Conservation (phyloP, 2,888 invertebrate genomes). For the Coenonympha arcania region DNA sequence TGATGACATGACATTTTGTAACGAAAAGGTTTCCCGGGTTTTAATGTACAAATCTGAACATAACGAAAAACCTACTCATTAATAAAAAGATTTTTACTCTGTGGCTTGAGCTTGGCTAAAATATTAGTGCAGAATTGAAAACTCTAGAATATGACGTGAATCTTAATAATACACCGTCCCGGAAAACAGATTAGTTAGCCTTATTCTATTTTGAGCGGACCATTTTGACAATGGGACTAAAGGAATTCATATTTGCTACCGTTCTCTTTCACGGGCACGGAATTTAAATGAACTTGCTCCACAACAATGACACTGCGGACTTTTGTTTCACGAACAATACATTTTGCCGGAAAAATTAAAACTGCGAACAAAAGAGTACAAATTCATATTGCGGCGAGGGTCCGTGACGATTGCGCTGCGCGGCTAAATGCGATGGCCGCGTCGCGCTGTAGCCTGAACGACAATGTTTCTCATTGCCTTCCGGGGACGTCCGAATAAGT, state of each 20-base stretch:
- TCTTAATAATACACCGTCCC: slow-evolving; percentile 1
- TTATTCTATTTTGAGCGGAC: slow-evolving; percentile 59
- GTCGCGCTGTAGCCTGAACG: too few relatives aligned
- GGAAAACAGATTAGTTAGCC: slow-evolving; percentile 33
- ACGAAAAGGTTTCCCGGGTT: too few relatives aligned
- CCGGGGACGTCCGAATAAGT: too few relatives aligned
- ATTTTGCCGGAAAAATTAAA: slow-evolving; percentile 72
- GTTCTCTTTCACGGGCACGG: slow-evolving; percentile 67
- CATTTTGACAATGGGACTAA: slow-evolving; percentile 59
- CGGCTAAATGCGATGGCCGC: slow-evolving; percentile 8
- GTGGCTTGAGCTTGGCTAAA: too few relatives aligned
- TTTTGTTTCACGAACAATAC: slow-evolving; percentile 71
- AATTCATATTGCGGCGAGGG: slow-evolving; percentile 67
- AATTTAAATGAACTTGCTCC: slow-evolving; percentile 74
- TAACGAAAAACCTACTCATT: too few relatives aligned
- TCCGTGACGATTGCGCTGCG: slow-evolving; percentile 32
- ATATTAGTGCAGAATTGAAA: background rate
- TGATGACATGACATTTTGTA: too few relatives aligned
- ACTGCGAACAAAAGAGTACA: slow-evolving; percentile 70
- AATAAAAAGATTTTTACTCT: too few relatives aligned
- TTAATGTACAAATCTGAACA: too few relatives aligned
- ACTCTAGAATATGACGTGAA: background rate
- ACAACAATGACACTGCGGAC: slow-evolving; percentile 65
- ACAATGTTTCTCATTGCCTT: slow-evolving; percentile 4
- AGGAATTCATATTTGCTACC: slow-evolving; percentile 73